Evolutionary conservation across 2,113 vertebrate species (phyloP), one percentile per base, ranked within the genome.

Genomic region (Mohoua ochrocephala): DNA sequence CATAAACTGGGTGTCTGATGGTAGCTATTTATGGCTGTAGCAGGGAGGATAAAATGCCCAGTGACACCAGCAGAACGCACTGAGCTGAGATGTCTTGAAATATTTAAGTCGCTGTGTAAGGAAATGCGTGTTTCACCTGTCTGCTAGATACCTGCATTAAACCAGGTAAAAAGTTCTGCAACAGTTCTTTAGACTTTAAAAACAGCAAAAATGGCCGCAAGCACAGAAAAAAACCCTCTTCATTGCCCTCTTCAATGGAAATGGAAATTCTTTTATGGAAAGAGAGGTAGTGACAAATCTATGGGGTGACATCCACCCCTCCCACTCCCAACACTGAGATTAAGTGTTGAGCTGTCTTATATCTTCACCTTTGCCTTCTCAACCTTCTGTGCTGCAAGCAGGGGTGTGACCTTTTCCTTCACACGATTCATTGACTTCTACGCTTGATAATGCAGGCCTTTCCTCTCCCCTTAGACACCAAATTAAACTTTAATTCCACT

Each of bases 401-500:
- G 6, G 42, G 16, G 3, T 28, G 11, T 76, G 86, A 91, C 71
- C 65, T 69, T 91, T 89, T 75, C 68, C 70, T 86, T 91, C 7
- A 10, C 42, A 87, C 0, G 12, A 84, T 89, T 95, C 83, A 81
- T 57, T 89, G 93, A 93, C 93, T 96, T 94, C 84, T 54, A 11
- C 4, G 11, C 86, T 92, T 95, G 69, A 45, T 84, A 77, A 69
- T 60, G 50, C 84, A 91, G 53, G 68, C 56, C 73, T 92, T 96
- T 89, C 89, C 74, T 93, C 64, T 92, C 88, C 75, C 95, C 93
- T 95, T 91, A 86, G 95, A 97, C 97, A 95, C 75, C 76, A 70
- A 95, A 97, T 95, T 92, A 97, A 97, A 94, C 70, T 97, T 96
- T 95, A 95, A 96, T 95, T 96, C 86, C 81, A n/a, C 13, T 44